Evolutionary conservation across 1,140 invertebrate genomes (phyloP).

Genomic region (Plutomurus gul): DNA sequence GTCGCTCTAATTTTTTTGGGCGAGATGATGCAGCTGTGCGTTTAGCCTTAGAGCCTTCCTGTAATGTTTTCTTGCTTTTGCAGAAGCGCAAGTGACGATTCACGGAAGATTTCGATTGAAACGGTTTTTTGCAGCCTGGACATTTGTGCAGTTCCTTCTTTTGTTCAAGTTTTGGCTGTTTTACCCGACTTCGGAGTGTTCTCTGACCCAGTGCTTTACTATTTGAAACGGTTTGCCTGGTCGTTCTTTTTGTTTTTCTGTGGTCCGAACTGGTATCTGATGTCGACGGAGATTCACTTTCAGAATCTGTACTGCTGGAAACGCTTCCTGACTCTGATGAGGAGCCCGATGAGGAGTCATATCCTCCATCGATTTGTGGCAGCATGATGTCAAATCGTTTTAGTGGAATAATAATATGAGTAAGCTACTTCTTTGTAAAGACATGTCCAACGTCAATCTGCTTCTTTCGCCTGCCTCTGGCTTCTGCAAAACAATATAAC

Average conservation of each 20-base stretch:
- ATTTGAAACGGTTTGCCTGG: not conserved
- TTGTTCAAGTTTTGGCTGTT: slow-evolving; percentile 65
- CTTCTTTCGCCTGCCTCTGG: not conserved
- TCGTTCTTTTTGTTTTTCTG: not conserved
- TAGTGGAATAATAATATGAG: not conserved
- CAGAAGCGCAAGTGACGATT: slow-evolving; percentile 43
- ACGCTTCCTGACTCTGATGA: not conserved
- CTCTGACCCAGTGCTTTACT: not conserved
- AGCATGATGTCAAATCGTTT: not conserved
- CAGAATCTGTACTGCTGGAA: not conserved
- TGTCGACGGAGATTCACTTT: not conserved
- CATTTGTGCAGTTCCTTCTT: slow-evolving; percentile 37
- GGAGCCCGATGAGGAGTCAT: not conserved
- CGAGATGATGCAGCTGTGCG: not conserved
- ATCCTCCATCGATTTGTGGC: not conserved
- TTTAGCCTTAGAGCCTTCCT: not conserved
- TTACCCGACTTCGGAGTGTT: slow-evolving; percentile 58
- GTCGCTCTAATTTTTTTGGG: not conserved
- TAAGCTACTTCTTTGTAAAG: not conserved
- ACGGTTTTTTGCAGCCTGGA: slow-evolving; percentile 41
- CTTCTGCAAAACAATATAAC: no score
- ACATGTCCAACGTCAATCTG: not conserved
- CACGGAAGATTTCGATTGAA: slow-evolving; percentile 25
- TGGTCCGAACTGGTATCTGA: not conserved
- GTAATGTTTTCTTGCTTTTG: not conserved